phyloP scores from a whole-genome alignment of 2,113 vertebrate species.

The Cynoglossus semilaevis region DNA sequence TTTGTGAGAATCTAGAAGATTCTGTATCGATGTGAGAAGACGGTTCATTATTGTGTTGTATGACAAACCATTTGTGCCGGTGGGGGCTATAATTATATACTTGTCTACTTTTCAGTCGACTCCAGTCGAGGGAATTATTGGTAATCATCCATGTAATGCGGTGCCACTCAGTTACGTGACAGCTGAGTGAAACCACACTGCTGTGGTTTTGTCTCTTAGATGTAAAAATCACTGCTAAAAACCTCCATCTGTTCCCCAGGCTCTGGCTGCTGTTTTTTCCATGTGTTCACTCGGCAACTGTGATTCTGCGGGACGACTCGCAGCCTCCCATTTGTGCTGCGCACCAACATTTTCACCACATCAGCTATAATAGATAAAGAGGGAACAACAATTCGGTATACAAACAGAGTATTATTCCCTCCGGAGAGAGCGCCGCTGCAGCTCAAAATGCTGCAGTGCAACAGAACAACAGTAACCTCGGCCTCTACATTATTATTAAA shows the following conservation, averaged over 20 bases:
- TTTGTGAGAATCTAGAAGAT: conserved; percentile 55
- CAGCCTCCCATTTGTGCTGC: background rate
- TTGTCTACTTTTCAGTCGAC: conserved; percentile 70
- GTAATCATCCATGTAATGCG: conserved; percentile 77
- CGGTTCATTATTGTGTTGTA: conserved; percentile 69
- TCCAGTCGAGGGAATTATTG: conserved; percentile 70
- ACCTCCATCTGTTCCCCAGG: conserved; percentile 49
- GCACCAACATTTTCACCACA: background rate
- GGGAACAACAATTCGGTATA: background rate
- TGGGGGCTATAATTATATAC: conserved; percentile 68
- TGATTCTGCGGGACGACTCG: background rate
- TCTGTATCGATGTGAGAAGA: conserved; percentile 65
- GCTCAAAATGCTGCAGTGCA: no score
- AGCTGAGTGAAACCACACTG: conserved; percentile 69
- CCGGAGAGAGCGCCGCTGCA: conserved; percentile 3
- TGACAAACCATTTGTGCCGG: conserved; percentile 70
- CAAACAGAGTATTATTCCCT: background rate
- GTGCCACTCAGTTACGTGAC: conserved; percentile 75
- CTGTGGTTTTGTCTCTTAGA: conserved; percentile 62
- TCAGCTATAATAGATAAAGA: background rate
- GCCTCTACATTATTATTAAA: conserved; percentile 72
- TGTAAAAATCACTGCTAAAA: conserved; percentile 60
- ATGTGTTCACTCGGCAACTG: conserved; percentile 14
- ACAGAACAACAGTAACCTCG: conserved; percentile 22
- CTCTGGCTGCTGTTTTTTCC: conserved; percentile 29